phyloP scores from a whole-genome alignment of 2,888 invertebrate genomes.

The Drosophila dives region DNA sequence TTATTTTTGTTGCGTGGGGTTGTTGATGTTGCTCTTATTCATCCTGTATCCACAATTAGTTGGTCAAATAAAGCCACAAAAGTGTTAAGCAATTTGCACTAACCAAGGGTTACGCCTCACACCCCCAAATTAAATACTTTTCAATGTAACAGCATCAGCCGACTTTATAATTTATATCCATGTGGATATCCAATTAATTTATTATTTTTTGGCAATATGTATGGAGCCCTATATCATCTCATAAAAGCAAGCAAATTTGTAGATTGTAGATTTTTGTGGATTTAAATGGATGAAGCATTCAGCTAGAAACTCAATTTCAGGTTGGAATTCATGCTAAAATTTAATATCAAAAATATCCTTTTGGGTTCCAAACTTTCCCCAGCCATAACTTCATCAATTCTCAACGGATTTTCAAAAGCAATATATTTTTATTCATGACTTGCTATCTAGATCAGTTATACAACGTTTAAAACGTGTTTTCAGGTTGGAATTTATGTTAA shows the following conservation, averaged over 20 bases:
- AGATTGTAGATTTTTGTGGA: too few relatives aligned
- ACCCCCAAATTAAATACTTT: not conserved
- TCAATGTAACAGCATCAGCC: constrained; percentile 1
- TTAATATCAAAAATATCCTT: too few relatives aligned
- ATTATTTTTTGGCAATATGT: not conserved
- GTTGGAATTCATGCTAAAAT: too few relatives aligned
- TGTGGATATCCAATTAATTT: not conserved
- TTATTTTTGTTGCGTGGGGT: constrained; percentile 36
- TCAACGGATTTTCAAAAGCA: not conserved
- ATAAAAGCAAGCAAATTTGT: not conserved
- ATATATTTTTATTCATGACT: not conserved
- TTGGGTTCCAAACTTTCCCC: too few relatives aligned
- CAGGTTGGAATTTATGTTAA: not conserved
- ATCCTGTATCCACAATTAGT: constrained; percentile 70
- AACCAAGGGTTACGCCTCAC: constrained; percentile 45
- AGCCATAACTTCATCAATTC: not conserved
- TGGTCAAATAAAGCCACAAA: constrained; percentile 79
- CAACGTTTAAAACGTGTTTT: not conserved
- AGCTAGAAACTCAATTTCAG: too few relatives aligned
- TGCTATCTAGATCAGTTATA: not conserved
- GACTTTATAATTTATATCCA: not conserved
- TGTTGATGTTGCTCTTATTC: constrained; percentile 2
- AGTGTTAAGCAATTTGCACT: constrained; percentile 79
- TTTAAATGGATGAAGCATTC: too few relatives aligned
- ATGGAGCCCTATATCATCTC: not conserved